These are phyloP conservation scores for Plectrocnemia conspersa DNA, from an alignment of 1,140 invertebrate genomes.

Conservation along the genomic window DNA sequence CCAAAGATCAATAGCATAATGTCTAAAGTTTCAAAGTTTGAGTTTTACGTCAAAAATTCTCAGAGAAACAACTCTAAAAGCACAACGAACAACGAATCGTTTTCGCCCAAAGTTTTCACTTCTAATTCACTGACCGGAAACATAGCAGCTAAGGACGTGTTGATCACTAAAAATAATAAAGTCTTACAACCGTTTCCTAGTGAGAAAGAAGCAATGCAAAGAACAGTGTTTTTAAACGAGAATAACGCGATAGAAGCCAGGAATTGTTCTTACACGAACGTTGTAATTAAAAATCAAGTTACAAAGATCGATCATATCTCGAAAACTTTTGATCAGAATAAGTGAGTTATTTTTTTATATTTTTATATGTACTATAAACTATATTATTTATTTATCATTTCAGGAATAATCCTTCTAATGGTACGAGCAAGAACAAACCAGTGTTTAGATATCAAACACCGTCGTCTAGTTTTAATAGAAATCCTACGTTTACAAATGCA, in stretches of 20 bases:
- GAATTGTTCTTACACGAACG: conserved; percentile 47
- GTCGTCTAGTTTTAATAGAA: conserved; percentile 53
- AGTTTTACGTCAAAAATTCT: conserved; percentile 54
- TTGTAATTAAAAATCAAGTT: conserved; percentile 43
- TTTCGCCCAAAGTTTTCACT: conserved; percentile 74
- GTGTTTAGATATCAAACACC: conserved; percentile 43
- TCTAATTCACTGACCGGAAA: conserved; percentile 71
- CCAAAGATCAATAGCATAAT: conserved; percentile 51
- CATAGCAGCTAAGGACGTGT: conserved; percentile 72
- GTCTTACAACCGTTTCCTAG: not conserved
- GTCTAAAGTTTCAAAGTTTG: conserved; percentile 59
- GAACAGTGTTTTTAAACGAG: conserved; percentile 42
- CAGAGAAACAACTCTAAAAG: conserved; percentile 46
- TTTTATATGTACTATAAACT: not conserved
- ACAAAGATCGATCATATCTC: conserved; percentile 46
- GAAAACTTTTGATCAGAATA: conserved; percentile 44
- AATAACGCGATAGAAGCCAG: conserved; percentile 44
- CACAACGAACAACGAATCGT: conserved; percentile 44
- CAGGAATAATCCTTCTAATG: conserved; percentile 7
- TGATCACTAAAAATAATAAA: conserved; percentile 53
- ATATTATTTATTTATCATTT: not conserved
- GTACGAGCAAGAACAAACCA: conserved; percentile 26
- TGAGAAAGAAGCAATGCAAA: conserved; percentile 11
- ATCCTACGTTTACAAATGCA: conserved; percentile 39
- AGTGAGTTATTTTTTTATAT: not conserved